Evolutionary conservation across 2,113 vertebrate species (phyloP).

Genomic region (Plestiodon gilberti): DNA sequence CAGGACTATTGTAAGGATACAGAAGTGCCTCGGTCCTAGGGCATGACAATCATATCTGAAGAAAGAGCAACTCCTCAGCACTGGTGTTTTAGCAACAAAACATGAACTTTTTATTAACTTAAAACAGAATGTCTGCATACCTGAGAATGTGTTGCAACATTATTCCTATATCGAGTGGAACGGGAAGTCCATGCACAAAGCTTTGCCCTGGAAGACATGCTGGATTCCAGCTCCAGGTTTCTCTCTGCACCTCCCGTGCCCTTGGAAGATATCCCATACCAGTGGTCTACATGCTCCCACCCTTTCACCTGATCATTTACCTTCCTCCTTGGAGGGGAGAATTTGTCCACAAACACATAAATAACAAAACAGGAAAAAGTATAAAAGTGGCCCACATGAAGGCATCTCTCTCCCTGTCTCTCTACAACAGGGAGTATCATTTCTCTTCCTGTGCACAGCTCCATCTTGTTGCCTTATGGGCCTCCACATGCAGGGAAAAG

Average conservation of each 20-base stretch:
- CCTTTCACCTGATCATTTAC: background rate
- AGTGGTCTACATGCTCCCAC: background rate
- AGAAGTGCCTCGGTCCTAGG: background rate
- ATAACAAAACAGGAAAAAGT: background rate
- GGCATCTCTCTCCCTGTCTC: too few species aligned
- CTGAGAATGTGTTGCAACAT: background rate
- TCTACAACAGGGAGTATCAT: background rate
- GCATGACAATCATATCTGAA: background rate
- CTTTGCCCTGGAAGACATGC: background rate
- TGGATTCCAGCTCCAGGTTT: background rate
- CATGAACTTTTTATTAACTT: conserved; percentile 1
- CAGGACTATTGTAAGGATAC: background rate
- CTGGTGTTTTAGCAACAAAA: background rate
- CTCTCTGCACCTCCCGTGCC: background rate
- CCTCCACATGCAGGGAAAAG: background rate
- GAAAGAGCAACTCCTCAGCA: background rate
- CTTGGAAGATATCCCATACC: background rate
- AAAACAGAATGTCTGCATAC: background rate
- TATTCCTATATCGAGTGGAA: background rate
- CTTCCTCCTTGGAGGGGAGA: background rate
- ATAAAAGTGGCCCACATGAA: background rate
- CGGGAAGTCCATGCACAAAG: background rate
- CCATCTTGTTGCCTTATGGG: background rate
- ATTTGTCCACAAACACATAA: background rate
- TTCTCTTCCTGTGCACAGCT: background rate